A percentile compares a stretch with the other conserved stretches of the same genome.
Conservation (phyloP, 2,888 invertebrate genomes). For the Aspidiotus rigidus region DNA sequence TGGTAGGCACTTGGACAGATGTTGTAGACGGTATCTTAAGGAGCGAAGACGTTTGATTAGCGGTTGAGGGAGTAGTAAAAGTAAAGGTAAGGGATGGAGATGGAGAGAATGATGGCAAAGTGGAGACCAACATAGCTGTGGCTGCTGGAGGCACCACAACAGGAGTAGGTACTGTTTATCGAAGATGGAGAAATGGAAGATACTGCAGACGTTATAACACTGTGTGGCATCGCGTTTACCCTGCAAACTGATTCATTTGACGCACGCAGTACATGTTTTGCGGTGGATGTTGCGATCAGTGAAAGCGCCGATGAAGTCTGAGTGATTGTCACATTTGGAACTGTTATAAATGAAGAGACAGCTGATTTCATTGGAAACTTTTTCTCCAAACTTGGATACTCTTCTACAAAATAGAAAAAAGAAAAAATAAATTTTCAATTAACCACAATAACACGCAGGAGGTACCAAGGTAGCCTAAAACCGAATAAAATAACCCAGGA, state of each 20-base stretch:
- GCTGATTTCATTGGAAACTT: constrained; percentile 15
- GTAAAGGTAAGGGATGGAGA: constrained; percentile 26
- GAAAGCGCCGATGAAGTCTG: constrained; percentile 8
- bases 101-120: constrained; percentile 24
- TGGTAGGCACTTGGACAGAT: neutral
- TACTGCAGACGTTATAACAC: constrained; percentile 10
- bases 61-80: constrained; percentile 22
- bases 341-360: constrained; percentile 3
- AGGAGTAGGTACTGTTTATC: constrained; percentile 9
- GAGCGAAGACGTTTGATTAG: constrained; percentile 1
- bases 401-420: constrained; percentile 11
- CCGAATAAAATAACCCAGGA: no score
- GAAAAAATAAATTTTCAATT: no score
- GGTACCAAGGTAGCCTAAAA: no score
- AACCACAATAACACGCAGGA: no score
- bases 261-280: constrained; percentile 8
- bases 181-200: constrained; percentile 5
- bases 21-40: constrained; percentile 20
- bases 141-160: neutral
- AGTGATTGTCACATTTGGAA: constrained; percentile 7
- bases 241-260: neutral
- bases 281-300: constrained; percentile 6
- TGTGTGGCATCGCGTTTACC: neutral
- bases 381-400: constrained; percentile 28
- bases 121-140: constrained; percentile 9